Conservation (phyloP, 2,888 invertebrate genomes). For the Tipula vernalis region DNA sequence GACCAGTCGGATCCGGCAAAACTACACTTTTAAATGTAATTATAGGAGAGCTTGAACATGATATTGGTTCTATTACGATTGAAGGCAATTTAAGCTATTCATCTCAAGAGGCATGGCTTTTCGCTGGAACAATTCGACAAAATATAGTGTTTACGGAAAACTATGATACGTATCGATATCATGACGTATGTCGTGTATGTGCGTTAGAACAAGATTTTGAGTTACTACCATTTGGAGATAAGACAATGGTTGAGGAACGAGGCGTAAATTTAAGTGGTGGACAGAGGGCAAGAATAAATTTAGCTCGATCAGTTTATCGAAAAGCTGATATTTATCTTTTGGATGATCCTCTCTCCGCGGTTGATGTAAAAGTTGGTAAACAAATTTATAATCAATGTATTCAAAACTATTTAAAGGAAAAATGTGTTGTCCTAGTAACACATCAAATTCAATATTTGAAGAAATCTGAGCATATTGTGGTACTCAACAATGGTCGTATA, state of each 20-base stretch:
- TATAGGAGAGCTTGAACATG: constrained; percentile 55
- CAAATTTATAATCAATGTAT: constrained; percentile 65
- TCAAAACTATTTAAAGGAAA: constrained; percentile 42
- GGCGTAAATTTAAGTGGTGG: constrained; percentile 63
- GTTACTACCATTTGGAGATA: constrained; percentile 42
- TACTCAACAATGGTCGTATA: constrained; percentile 38
- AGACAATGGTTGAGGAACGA: constrained; percentile 47
- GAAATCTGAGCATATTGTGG: constrained; percentile 40
- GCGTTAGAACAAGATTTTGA: constrained; percentile 51
- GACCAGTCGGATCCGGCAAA: constrained; percentile 65
- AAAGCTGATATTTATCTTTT: constrained; percentile 62
- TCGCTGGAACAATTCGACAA: constrained; percentile 68
- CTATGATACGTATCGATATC: constrained; percentile 43
- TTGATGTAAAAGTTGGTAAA: constrained; percentile 64
- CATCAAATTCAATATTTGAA: constrained; percentile 53
- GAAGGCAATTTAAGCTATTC: constrained; percentile 61
- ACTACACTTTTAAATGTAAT: constrained; percentile 59
- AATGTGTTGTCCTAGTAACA: constrained; percentile 59
- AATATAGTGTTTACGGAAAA: constrained; percentile 81
- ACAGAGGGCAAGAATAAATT: constrained; percentile 61
- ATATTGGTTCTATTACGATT: constrained; percentile 45
- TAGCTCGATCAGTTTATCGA: constrained; percentile 63
- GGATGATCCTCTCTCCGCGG: constrained; percentile 68
- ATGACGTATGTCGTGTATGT: constrained; percentile 43
- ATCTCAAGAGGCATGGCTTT: constrained; percentile 75